Evolutionary conservation across 2,113 vertebrate genomes (phyloP).

Genomic region (Seriola dumerili): DNA sequence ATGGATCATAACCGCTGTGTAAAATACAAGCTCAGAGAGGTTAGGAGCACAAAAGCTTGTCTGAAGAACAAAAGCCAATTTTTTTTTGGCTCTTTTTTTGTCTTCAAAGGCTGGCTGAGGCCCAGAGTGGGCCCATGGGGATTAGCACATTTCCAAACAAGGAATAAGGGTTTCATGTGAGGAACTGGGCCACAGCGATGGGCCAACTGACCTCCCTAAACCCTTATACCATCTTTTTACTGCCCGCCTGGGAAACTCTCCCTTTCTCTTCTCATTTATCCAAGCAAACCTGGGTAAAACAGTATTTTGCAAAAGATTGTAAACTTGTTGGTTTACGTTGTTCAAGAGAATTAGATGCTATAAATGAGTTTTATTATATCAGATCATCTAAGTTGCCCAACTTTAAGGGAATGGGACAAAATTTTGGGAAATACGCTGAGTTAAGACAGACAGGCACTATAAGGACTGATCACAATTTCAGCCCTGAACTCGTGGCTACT

Average conservation of each 20-base stretch:
- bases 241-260: conserved; percentile 56
- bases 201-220: conserved; percentile 64
- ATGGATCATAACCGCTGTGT: conserved; percentile 48
- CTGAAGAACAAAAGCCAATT: conserved; percentile 70
- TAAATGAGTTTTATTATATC: not conserved
- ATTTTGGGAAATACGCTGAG: no score
- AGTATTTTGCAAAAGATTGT: not conserved
- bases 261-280: conserved; percentile 1
- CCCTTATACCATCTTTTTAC: conserved; percentile 47
- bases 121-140: conserved; percentile 55
- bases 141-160: conserved; percentile 77
- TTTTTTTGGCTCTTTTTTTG: conserved; percentile 52
- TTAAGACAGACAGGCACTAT: no score
- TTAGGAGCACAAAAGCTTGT: conserved; percentile 62
- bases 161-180: conserved; percentile 73
- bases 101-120: conserved; percentile 64
- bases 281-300: conserved; percentile 15
- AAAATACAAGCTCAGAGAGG: conserved; percentile 55
- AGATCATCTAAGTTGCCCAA: no score
- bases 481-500: no score
- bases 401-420: no score
- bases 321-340: not conserved
- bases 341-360: not conserved
- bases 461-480: no score
- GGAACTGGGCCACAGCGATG: conserved; percentile 60